Evolutionary conservation across 2,888 invertebrate species (phyloP).

Genomic region (Acrocera orbiculus): DNA sequence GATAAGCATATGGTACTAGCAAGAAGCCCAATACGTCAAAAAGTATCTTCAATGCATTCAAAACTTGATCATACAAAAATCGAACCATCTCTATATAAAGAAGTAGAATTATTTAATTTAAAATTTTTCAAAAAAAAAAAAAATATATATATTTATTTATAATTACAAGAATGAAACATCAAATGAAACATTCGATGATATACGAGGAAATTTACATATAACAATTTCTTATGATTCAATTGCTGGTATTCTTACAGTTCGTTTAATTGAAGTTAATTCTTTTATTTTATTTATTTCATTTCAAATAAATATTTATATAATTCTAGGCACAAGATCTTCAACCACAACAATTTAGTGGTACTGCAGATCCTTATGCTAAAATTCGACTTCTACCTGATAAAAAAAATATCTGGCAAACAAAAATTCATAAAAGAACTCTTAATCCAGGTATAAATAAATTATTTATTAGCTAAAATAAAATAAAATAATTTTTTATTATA

Average conservation of each 20-base stretch:
- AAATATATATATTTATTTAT: slow-evolving; percentile 12
- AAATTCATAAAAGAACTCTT: slow-evolving; percentile 44
- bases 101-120: slow-evolving; percentile 20
- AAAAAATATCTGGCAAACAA: slow-evolving; percentile 43
- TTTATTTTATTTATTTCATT: slow-evolving; percentile 1
- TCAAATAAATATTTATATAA: slow-evolving; percentile 1
- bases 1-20: slow-evolving; percentile 39
- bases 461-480: not conserved
- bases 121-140: not conserved
- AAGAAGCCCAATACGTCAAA: slow-evolving; percentile 32
- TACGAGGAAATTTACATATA: slow-evolving; percentile 43
- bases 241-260: slow-evolving; percentile 43
- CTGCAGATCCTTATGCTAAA: slow-evolving; percentile 49
- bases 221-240: slow-evolving; percentile 43
- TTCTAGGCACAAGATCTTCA: slow-evolving; percentile 37
- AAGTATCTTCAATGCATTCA: slow-evolving; percentile 41
- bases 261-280: slow-evolving; percentile 39
- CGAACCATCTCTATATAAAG: slow-evolving; percentile 38
- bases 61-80: slow-evolving; percentile 46
- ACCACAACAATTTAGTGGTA: slow-evolving; percentile 40
- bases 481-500: not conserved
- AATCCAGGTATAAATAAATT: slow-evolving; percentile 35
- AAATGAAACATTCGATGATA: slow-evolving; percentile 31
- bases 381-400: slow-evolving; percentile 42
- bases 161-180: slow-evolving; percentile 22